Base-by-base conservation (phyloP, 1,140 invertebrate species). In the Halyomorpha halys region DNA sequence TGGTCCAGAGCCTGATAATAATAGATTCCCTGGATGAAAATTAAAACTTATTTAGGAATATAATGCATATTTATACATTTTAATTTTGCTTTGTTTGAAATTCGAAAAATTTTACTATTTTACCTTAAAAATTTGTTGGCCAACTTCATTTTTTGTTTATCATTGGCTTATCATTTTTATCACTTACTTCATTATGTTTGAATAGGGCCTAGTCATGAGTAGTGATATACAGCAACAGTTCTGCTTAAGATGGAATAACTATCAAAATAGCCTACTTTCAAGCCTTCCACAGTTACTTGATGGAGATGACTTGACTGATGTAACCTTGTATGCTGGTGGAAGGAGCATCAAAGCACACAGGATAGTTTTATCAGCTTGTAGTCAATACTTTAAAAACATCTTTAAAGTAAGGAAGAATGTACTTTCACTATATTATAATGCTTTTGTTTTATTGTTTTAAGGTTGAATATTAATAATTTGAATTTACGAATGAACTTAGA, bases 351-450 rank as follows among this genome's bases (percentile, higher is more conserved):
- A 85, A 70, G 92, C 91, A 19, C 92, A 96, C 73, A 83, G 85
- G 71, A 82, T 96, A 44, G 87, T 96, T 59, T 78, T 96, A 44
- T 92, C 90, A 18, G 90, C 91, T 62, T 94, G 91, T 76, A 94
- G 90, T 76, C 85, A 88, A 68, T 96, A 94, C 77, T 95, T 96
- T 75, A 86, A 91, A 74, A 87, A 90, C 70, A 77, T 94, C 63
- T 92, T 94, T 74, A 88, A 88, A 81, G 87, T 86, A 74, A 76
- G 71, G 13, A 25, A 39, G 4, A 6, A 39, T 39, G 34, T 11
- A 39, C 13, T 39, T 39, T 1, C 13, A 13, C 4, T 6, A 39
- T 1, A 2, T 6, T 39, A 39, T 39, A 39, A 39, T 11, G 34
- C 13, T 13, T 39, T n/a, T 39, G 11, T 11, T 13, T 39, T 13